A percentile compares a stretch with the other conserved stretches of the same genome.
These are phyloP conservation scores for Strigamia transsilvanica DNA, from an alignment of 2,888 invertebrate species.

Conservation along the genomic window DNA sequence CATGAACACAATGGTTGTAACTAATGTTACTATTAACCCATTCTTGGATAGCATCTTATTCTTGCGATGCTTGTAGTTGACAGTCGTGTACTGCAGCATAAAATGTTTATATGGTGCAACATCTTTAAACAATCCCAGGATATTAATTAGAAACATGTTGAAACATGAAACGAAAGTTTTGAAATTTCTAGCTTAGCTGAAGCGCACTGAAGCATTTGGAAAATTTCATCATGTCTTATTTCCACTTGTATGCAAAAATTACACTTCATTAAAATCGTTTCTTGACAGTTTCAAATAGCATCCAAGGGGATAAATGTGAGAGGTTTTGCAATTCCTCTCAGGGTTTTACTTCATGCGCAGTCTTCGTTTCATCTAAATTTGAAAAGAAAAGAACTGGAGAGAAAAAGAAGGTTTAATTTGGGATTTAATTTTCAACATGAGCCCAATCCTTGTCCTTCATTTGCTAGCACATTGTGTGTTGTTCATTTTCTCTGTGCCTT, in stretches of 20 bases:
- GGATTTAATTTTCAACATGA: constrained; percentile 38
- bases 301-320: not conserved
- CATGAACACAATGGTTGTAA: no score
- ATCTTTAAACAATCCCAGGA: not conserved
- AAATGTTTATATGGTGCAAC: not conserved
- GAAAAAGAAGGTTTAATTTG: constrained; percentile 29
- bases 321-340: not conserved
- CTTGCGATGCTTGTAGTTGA: no score
- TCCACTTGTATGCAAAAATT: constrained; percentile 25
- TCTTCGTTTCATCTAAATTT: not conserved
- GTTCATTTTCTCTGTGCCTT: constrained; percentile 36
- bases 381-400: not conserved
- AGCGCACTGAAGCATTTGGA: not conserved
- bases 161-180: not conserved
- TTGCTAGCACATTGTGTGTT: constrained; percentile 34
- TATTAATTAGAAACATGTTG: not conserved
- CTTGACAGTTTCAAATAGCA: constrained; percentile 9
- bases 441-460: constrained; percentile 25
- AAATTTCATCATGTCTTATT: constrained; percentile 28
- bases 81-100: no score
- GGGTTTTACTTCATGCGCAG: not conserved
- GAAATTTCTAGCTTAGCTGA: not conserved
- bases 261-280: constrained; percentile 26
- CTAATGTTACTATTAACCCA: no score
- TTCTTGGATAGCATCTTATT: no score